Base-by-base conservation (phyloP, 2,888 invertebrate species). In the Apodemia zela region DNA sequence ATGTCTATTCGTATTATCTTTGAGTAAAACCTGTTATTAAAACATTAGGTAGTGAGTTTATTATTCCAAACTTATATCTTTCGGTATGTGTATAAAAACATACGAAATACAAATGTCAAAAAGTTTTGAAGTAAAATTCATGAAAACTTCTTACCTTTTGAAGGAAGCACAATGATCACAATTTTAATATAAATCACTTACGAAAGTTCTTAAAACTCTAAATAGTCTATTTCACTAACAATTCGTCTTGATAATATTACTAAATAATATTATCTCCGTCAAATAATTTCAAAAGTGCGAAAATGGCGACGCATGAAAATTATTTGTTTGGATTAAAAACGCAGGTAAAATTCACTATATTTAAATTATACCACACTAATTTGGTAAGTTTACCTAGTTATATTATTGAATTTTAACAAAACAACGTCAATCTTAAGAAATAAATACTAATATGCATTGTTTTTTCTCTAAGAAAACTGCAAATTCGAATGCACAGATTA, bases 221-320 rank as follows among this genome's bases (percentile, higher is more conserved):
- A 25, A 13, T 25, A 25, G 25, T 54, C 54, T 21, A 18, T 15
- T 54, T 25, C 54, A 54, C 54, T 54, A 54, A 54, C 15, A 7
- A 54, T 15, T 54, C 5, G 17, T 54, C 25, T 25, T 25, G 54
- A 54, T 13, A 54, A 54, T 21, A 54, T 54, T 54, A 54, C 1
- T 1, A 13, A 25, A 25, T 29, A 57, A 57, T 57, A 57, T 57
- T 57, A 57, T 57, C 54, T 57, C 25, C 54, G 54, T 57, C 54
- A 57, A 57, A 57, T 69, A 67, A 66, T 69, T 71, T 72, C 54
- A 57, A 57, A 75, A 74, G 73, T 75, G 75, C 78, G 78, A 79
- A 79, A 79, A 79, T 81, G 79, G 79, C 79, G 78, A 77, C 78
- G 73, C 72, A 76, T 72, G 68, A 66, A 69, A 69, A 65, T 69